phyloP scores from a whole-genome alignment of 2,888 invertebrate genomes.

The Standfussiana lucernea region DNA sequence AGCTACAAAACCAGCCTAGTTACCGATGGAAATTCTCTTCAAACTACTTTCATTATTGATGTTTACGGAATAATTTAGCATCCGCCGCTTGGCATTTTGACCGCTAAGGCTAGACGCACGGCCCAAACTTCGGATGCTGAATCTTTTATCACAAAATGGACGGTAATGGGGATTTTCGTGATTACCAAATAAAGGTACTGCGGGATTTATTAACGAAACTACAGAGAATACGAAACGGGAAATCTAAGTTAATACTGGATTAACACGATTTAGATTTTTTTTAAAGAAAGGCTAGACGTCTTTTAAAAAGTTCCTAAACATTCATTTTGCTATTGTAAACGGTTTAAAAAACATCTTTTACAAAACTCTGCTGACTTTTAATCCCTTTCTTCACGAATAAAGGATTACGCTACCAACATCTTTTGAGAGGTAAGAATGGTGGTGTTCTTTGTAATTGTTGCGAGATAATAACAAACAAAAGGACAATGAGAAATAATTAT shows the following conservation, averaged over 20 bases:
- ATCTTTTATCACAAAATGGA: conserved; percentile 67
- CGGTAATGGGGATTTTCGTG: conserved; percentile 63
- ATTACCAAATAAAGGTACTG: conserved; percentile 63
- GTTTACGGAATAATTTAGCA: conserved; percentile 65
- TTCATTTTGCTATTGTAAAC: conserved; percentile 45
- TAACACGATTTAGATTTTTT: conserved; percentile 14
- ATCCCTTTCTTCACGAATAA: conserved; percentile 79
- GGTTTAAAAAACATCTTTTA: conserved; percentile 58
- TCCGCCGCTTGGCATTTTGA: conserved; percentile 64
- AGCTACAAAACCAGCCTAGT: conserved; percentile 69
- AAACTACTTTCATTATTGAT: conserved; percentile 67
- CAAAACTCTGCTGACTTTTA: conserved; percentile 52
- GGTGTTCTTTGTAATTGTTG: conserved; percentile 63
- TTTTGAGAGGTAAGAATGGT: conserved; percentile 63
- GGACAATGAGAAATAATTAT: conserved; percentile 78
- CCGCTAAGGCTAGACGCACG: conserved; percentile 62
- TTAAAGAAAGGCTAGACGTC: conserved; percentile 24
- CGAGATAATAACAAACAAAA: conserved; percentile 77
- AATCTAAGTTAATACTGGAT: conserved; percentile 13
- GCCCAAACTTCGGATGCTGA: conserved; percentile 59
- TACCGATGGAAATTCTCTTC: conserved; percentile 64
- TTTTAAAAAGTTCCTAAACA: conserved; percentile 39
- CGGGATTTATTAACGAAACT: conserved; percentile 52
- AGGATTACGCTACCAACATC: conserved; percentile 74
- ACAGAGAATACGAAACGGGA: conserved; percentile 48